Base-by-base conservation (phyloP, 2,888 invertebrate genomes). In the Azorinus chamasolen region DNA sequence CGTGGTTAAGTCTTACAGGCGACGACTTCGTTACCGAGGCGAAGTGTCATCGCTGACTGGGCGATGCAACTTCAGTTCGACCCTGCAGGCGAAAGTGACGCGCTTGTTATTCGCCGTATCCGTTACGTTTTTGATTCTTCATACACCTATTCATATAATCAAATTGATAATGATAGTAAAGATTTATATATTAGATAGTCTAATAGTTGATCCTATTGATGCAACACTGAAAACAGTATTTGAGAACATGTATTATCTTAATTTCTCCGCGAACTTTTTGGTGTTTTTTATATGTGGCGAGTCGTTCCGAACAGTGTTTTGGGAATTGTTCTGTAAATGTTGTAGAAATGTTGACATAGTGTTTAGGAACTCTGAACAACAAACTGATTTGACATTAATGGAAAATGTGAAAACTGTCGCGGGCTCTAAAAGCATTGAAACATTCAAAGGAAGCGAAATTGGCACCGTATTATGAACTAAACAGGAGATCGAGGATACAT, bases 221-320 rank as follows among this genome's bases (percentile, higher is more conserved):
- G 43, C 63, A 18, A 46, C 53, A 6, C 32, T 79, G 8, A 68
- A 75, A 55, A 64, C 70, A n/a, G 14, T 82, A 1, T 83, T 85
- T 64, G 83, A 84, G 51, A 79, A 82, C 12, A 64, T 87, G 18
- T 87, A 85, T 65, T 84, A 85, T 54, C 37, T 83, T 54, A 85
- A 86, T 50, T 87, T 83, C 55, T 79, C 84, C 1, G 80, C 86
- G 22, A 87, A 87, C 54, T 73, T 85, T 55, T 18, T 83, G n/a
- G 71, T 87, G 16, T 87, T 86, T 53, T 64, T 86, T 16, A 48
- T 65, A 0, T 85, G 79, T 57, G 87, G 87, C 0, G 68, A 75
- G 14, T 84, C 80, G 27, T 87, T 87, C 64, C 59, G 85, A 25
- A 79, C 75, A 32, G 72, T 79, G 8, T 86, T 32, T 32, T 32